Base-by-base conservation (phyloP, 2,113 vertebrate genomes). In the Halcyon malimbica region DNA sequence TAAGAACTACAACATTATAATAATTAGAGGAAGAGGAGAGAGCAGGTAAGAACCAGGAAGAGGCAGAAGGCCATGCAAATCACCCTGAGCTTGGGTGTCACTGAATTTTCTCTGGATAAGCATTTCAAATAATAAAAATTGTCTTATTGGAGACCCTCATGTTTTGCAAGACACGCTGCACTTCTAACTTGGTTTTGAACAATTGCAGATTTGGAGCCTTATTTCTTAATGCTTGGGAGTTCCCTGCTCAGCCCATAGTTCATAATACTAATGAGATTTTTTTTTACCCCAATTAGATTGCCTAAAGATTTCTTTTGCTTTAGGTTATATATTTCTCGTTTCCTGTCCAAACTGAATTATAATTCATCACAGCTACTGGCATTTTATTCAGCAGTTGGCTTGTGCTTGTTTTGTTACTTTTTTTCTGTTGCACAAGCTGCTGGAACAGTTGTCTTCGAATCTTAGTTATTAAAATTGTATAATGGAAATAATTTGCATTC, bases 401-500 rank as follows among this genome's bases (percentile, higher is more conserved):
- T 83, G 63, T 23, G 12, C 3, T 56, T 60, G 20, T 48, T 89
- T 29, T 63, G 31, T 67, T 42, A 69, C 53, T 44, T 29, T 29
- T n/a, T 18, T 28, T 5, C 26, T 65, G 12, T 76, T 93, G 91
- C 76, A 84, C 76, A 86, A 83, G 76, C 60, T 5, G 3, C 71
- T 89, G 76, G 29, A 95, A 87, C 44, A 70, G 54, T 83, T 86
- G 71, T 69, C 69, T 95, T 77, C 54, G 68, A 91, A 67, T 50
- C 39, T 13, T 35, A 81, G 77, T 95, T 80, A 95, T 95, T 97
- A 97, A 95, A 95, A 87, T 84, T 91, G 73, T 84, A 89, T 83
- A 70, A 90, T 87, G n/a, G 46, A 74, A 91, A 69, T 78, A 14
- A 97, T 96, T 94, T 95, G 64, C 76, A 94, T 96, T 90, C 51